Evolutionary conservation across 2,888 invertebrate species (phyloP), one percentile per base, ranked within the genome.

Genomic region (Boloria selene): DNA sequence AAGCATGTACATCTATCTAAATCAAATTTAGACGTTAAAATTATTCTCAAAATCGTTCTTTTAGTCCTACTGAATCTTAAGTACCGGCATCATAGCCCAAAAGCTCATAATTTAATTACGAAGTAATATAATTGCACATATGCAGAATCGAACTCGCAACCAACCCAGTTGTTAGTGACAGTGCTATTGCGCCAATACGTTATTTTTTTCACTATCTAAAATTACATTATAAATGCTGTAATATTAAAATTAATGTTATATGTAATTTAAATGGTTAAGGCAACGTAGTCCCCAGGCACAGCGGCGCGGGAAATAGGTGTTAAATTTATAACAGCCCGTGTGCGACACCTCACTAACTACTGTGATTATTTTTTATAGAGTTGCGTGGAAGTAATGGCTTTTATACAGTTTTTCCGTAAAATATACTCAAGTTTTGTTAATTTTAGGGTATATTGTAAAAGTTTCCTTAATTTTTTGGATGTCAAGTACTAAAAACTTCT

Each of bases 281-380:
- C 16, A 45, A 45, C n/a, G 22, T 42, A 13, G 44, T 45, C 56
- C 56, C 56, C 56, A 6, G 56, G 22, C 56, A 4, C 56, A 31
- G 49, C 22, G 59, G 49, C 45, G n/a, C 26, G 31, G 58, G 47
- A 59, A 59, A 47, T 59, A 16, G 38, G 44, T 56, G n/a, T 56
- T 56, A 22, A 45, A 45, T 56, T 56, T 45, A 38, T 38, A 56
- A 44, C 56, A 56, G 44, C 56, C 26, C 56, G 56, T 13, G 18
- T 63, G 38, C 63, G 68, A 65, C 70, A 70, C 72, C 64, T 71
- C 68, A 50, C 64, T 59, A 69, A 69, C 59, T 71, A 31, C 61
- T 38, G 44, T 17, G 61, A 64, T 61, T 66, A 59, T 61, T 67
- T 67, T 67, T 67, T 67, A 22, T 59, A 59, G 31, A 26, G 31